Evolutionary conservation across 2,113 vertebrate species (phyloP), one percentile per base, ranked within the genome.

Genomic region (Bathybates hornii): DNA sequence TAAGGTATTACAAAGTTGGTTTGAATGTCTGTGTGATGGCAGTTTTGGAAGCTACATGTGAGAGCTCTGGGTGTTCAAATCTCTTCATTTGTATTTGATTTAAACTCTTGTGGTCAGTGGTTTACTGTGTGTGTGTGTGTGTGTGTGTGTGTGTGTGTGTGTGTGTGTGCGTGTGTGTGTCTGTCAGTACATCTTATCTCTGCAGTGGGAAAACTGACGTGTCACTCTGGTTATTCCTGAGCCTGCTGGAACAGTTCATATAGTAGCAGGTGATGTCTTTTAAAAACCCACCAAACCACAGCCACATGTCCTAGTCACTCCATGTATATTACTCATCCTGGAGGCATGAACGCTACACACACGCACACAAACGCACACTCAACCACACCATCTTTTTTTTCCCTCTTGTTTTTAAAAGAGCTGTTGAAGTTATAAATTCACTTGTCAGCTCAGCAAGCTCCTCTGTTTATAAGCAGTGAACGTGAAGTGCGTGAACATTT

Each of bases 201-300:
- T 89, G 90, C 87, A 92, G 89, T 94, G 92, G 90, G 91, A 95
- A 94, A 94, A 92, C 83, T 83, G 90, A 87, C 84, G 89, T 86
- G 93, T 90, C 89, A 86, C 89, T 24, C 90, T 83, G 91, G 92
- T 93, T 95, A 95, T 95, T 93, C 93, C 87, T 68, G 91, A 93
- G 86, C 79, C 83, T 84, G 89, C 82, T 92, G 90, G 86, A 94
- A 89, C 90, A 79, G 88, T 89, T 89, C 87, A 87, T 87, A 92
- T 90, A 29, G 93, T 71, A 93, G 93, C 95, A 95, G 95, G 95
- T 96, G 95, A 95, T 89, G 91, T 80, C 94, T 93, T 95, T 94
- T 94, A 94, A 96, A 95, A 94, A 93, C 86, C 84, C 91, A 88
- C 79, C 87, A 83, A 93, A 94, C 92, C 93, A 93, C 94, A 91